Evolutionary conservation across 2,888 invertebrate species (phyloP), one percentile per base, ranked within the genome.

Genomic region (Hypolimnas misippus): DNA sequence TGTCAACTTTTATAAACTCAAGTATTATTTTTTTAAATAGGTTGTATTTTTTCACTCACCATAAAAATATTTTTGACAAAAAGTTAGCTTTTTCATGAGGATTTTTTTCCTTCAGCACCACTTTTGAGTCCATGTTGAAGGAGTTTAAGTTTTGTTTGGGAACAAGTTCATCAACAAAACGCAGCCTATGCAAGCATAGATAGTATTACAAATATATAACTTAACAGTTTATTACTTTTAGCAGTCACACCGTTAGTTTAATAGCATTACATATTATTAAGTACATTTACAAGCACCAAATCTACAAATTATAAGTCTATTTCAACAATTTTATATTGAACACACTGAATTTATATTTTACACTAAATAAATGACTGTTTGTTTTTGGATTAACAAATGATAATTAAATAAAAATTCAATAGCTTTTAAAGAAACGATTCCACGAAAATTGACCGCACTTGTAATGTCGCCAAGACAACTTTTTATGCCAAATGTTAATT

Each of bases 41-140:
- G n/a, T n/a, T n/a, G n/a, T n/a, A n/a, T n/a, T n/a, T n/a, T n/a
- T n/a, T n/a, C 12, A 93, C 95, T 94, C 82, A 95, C 95, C 93
- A 93, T 76, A 94, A 93, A 74, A 94, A 86, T 68, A 94, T 79
- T 83, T 92, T 94, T 8, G 94, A 94, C 19, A 94, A 62, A 50
- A 92, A 75, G 80, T 94, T 95, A 0, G 94, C 93, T 57, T 83
- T 88, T 38, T 91, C 88, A 71, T 93, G 91, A 0, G 95, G 95
- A 81, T 94, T 95, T 59, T 93, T 93, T 72, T 94, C 93, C 61
- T 93, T 91, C 68, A 93, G 86, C 73, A 93, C 93, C 67, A 93
- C 93, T 77, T 93, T 94, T 53, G 93, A 93, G 77, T 95, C 94
- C 95, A 95, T 95, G n/a, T 62, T 63, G 57, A 10, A 49, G 14